Conservation (phyloP, 2,888 invertebrate genomes). For the Apantesis nais region DNA sequence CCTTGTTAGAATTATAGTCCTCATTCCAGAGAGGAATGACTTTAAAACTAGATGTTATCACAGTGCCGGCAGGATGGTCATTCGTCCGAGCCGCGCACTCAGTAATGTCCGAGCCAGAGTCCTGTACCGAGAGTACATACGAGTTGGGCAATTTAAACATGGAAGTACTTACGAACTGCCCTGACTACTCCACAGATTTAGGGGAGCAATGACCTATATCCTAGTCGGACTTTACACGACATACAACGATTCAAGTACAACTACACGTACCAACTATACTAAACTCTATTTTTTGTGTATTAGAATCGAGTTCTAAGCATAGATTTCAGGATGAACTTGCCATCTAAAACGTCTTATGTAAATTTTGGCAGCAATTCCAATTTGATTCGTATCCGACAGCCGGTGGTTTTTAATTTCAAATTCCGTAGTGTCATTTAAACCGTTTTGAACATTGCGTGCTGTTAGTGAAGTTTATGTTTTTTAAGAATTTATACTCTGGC, state of each 20-base stretch:
- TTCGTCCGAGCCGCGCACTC: constrained; percentile 61
- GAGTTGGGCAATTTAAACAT: constrained; percentile 83
- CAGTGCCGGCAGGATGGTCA: constrained; percentile 60
- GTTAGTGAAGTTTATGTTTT: constrained; percentile 79
- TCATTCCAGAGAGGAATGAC: constrained; percentile 55
- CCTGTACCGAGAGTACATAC: constrained; percentile 83
- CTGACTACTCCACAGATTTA: constrained; percentile 83
- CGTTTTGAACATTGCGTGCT: constrained; percentile 49
- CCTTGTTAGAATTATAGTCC: constrained; percentile 45
- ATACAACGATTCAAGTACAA: constrained; percentile 71
- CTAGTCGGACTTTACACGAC: constrained; percentile 68
- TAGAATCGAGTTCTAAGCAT: constrained; percentile 81
- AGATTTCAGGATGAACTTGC: constrained; percentile 61
- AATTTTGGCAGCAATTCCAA: constrained; percentile 67
- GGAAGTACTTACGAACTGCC: constrained; percentile 81
- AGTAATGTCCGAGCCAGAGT: constrained; percentile 64
- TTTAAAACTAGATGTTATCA: constrained; percentile 62
- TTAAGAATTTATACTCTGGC: constrained; percentile 81
- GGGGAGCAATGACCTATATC: constrained; percentile 86
- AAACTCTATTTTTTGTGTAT: constrained; percentile 79
- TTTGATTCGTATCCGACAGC: constrained; percentile 70
- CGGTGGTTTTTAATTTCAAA: constrained; percentile 56
- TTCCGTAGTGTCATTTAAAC: constrained; percentile 41
- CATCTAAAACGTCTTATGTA: constrained; percentile 67
- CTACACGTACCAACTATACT: constrained; percentile 62